Conservation (phyloP, 2,888 invertebrate genomes). For the Thymelicus lineola region DNA sequence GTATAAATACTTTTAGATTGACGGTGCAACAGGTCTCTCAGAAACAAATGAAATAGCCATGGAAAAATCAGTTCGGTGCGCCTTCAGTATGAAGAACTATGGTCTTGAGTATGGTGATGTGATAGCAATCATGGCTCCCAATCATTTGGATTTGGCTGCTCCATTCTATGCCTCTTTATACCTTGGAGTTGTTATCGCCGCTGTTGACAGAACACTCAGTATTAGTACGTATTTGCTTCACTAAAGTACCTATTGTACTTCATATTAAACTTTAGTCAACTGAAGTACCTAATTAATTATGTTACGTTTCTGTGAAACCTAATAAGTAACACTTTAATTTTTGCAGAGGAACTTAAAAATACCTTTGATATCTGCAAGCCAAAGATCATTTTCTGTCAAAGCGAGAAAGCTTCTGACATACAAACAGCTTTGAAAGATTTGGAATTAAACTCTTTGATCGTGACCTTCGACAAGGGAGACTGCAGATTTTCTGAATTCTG, state of each 20-base stretch:
- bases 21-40: slow-evolving; percentile 59
- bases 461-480: slow-evolving; percentile 58
- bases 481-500: slow-evolving; percentile 54
- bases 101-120: slow-evolving; percentile 71
- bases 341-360: slow-evolving; percentile 56
- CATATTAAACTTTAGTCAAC: no score
- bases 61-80: slow-evolving; percentile 61
- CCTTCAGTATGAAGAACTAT: slow-evolving; percentile 59
- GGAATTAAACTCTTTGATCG: slow-evolving; percentile 51
- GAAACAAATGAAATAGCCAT: slow-evolving; percentile 66
- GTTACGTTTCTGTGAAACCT: no score
- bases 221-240: slow-evolving; percentile 54
- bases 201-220: slow-evolving; percentile 56
- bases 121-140: slow-evolving; percentile 73
- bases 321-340: neutral
- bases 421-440: slow-evolving; percentile 55
- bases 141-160: slow-evolving; percentile 68
- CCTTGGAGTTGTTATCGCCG: slow-evolving; percentile 66
- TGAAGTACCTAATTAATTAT: no score
- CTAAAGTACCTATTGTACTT: no score
- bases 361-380: slow-evolving; percentile 53
- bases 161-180: slow-evolving; percentile 76
- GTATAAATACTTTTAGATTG: slow-evolving; percentile 51
- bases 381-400: slow-evolving; percentile 60
- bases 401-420: slow-evolving; percentile 54